Conservation (phyloP, 2,797 vertebrate genomes). For the Eutrigla gurnardus region DNA sequence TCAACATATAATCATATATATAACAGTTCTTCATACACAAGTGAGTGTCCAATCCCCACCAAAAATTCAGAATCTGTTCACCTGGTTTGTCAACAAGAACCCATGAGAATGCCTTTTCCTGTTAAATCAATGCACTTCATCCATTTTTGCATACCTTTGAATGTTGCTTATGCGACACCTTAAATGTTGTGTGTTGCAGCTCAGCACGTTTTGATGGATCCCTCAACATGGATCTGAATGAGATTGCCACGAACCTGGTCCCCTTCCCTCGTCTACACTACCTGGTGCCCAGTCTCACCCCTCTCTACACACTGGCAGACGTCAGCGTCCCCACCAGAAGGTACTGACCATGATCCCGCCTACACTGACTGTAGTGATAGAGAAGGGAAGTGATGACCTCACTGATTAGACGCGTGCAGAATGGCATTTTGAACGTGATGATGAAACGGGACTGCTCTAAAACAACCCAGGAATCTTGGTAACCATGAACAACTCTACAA, state of each 20-base stretch:
- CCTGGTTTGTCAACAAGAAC: neutral
- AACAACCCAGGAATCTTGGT: neutral
- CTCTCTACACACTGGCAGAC: slow-evolving; percentile 92
- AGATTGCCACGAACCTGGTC: slow-evolving; percentile 97
- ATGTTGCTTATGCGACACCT: neutral
- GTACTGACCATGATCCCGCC: slow-evolving; percentile 66
- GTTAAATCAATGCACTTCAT: neutral
- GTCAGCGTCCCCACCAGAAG: slow-evolving; percentile 90
- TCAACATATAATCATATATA: neutral
- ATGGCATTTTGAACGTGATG: neutral
- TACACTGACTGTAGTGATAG: slow-evolving; percentile 18
- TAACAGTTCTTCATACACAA: neutral
- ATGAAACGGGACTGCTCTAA: neutral
- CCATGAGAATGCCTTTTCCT: neutral
- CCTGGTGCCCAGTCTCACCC: slow-evolving; percentile 94
- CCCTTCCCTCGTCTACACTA: slow-evolving; percentile 96
- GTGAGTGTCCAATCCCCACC: neutral
- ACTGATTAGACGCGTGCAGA: neutral
- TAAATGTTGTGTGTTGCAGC: slow-evolving; percentile 75
- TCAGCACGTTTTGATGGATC: slow-evolving; percentile 96
- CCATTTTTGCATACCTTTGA: neutral
- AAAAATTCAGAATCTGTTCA: neutral
- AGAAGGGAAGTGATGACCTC: neutral
- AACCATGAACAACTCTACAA: neutral
- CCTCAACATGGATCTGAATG: slow-evolving; percentile 98